phyloP scores from a whole-genome alignment of 35 echinoderm and acorn worm species.

The Acanthaster planci region DNA sequence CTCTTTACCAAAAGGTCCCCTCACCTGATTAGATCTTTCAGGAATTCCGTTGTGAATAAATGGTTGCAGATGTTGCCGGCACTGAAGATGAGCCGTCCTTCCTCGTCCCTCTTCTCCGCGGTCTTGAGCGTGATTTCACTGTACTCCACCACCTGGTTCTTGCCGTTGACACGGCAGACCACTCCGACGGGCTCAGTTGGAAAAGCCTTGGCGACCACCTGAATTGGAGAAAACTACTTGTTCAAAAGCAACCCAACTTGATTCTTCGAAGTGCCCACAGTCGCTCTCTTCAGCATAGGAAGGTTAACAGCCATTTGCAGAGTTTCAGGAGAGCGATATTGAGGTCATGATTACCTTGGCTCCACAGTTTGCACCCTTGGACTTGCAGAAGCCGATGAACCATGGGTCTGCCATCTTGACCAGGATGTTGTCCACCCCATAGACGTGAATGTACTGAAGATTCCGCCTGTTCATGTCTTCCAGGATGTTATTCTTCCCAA shows the following conservation, averaged over 20 bases:
- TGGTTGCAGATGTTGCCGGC: constrained; percentile 98
- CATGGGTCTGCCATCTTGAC: constrained; percentile 94
- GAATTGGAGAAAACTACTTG: neutral
- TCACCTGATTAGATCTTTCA: constrained; percentile 75
- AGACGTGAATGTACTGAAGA: constrained; percentile 83
- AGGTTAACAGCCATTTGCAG: neutral
- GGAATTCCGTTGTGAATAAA: constrained; percentile 85
- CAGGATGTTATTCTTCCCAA: constrained; percentile 63
- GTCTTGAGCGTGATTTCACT: constrained; percentile 95
- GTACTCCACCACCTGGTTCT: constrained; percentile 94
- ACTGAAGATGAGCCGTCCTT: constrained; percentile 82
- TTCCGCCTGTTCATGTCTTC: constrained; percentile 85
- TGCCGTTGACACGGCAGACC: constrained; percentile 77
- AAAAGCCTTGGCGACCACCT: constrained; percentile 93
- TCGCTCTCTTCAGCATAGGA: no score
- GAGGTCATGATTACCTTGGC: constrained; percentile 82
- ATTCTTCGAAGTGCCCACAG: no score
- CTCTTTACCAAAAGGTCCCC: no score
- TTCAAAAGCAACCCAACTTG: neutral
- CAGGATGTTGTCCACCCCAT: constrained; percentile 95
- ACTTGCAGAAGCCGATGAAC: constrained; percentile 90
- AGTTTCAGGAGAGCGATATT: no score
- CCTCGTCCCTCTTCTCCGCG: constrained; percentile 93
- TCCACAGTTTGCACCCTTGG: constrained; percentile 89
- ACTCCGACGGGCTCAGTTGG: constrained; percentile 94